These are phyloP conservation scores for Acestrorhynchus altus DNA, from an alignment of 2,797 vertebrate genomes.

Conservation along the genomic window DNA sequence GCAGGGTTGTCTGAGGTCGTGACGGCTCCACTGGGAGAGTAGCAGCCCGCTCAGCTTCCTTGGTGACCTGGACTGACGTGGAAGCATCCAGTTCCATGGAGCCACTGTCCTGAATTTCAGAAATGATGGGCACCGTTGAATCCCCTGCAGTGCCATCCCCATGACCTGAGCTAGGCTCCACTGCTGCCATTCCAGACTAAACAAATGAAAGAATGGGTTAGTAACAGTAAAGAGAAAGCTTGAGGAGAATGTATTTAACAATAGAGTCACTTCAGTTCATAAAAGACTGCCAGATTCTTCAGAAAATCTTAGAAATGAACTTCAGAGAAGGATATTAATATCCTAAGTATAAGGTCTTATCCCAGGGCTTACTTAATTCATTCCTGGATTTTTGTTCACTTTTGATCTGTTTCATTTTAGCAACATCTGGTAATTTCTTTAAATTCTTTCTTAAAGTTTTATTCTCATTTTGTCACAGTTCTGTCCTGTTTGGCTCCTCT, in stretches of 20 bases:
- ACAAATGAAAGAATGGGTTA: slow-evolving; percentile 12
- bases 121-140: slow-evolving; percentile 60
- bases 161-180: slow-evolving; percentile 66
- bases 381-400: too few relatives aligned
- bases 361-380: too few relatives aligned
- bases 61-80: slow-evolving; percentile 49
- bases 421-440: too few relatives aligned
- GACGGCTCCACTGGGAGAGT: slow-evolving; percentile 79
- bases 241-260: background rate
- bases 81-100: slow-evolving; percentile 74
- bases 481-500: too few relatives aligned
- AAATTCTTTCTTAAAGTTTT: too few relatives aligned
- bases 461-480: too few relatives aligned
- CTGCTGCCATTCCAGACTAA: slow-evolving; percentile 68
- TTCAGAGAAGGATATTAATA: too few relatives aligned
- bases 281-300: background rate
- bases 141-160: slow-evolving; percentile 68
- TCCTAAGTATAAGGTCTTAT: too few relatives aligned
- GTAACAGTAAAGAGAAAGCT: background rate
- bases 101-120: slow-evolving; percentile 72
- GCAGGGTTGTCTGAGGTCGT: slow-evolving; percentile 73
- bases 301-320: background rate
- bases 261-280: background rate
- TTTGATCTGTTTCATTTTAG: too few relatives aligned
- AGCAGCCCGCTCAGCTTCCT: slow-evolving; percentile 78